Percentiles rank a stretch among this genome's conserved stretches.
These are phyloP conservation scores for Bellardia pandia DNA, from an alignment of 2,888 invertebrate species.

Conservation along the genomic window DNA sequence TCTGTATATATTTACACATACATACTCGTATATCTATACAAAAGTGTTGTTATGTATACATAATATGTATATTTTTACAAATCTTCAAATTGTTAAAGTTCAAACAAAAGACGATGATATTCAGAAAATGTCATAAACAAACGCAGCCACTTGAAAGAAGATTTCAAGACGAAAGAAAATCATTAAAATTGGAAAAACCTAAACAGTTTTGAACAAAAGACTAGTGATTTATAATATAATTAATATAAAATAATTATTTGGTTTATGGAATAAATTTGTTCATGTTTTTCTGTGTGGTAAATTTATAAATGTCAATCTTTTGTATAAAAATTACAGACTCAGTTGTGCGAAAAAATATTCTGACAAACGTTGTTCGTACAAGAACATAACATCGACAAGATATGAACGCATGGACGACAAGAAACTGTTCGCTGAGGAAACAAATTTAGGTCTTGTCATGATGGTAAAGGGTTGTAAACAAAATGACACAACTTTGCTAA, in stretches of 20 bases:
- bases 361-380: no score
- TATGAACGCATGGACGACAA: no score
- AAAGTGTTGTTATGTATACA: background rate
- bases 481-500: no score
- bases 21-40: background rate
- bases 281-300: no score
- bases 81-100: constrained; percentile 14
- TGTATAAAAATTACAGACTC: no score
- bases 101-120: constrained; percentile 30
- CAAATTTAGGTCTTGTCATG: no score
- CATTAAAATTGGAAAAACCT: background rate
- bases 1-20: background rate
- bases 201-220: background rate
- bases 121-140: constrained; percentile 61
- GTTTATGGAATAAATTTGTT: no score
- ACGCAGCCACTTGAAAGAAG: constrained; percentile 51
- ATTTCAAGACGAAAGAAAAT: constrained; percentile 12
- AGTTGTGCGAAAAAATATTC: no score
- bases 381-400: no score
- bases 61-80: background rate
- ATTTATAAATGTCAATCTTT: no score
- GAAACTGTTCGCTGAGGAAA: no score
- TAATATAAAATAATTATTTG: background rate
- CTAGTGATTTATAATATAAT: background rate
- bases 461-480: no score